Evolutionary conservation across 2,113 vertebrate genomes (phyloP).

Genomic region (Anolis sagrei): DNA sequence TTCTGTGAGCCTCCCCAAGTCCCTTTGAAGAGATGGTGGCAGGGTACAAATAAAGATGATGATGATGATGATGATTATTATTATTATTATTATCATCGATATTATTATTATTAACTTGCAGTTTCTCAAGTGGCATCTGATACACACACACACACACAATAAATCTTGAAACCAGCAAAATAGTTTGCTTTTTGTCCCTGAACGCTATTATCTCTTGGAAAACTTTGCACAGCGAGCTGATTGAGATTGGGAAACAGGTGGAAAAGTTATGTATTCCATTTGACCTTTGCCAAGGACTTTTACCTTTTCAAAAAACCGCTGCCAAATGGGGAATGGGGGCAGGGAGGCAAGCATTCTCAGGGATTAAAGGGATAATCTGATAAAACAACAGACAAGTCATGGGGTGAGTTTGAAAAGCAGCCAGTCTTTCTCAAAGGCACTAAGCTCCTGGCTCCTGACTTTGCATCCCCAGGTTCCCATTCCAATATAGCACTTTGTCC

Average conservation of each 20-base stretch:
- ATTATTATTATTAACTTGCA: no score
- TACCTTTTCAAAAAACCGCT: neutral
- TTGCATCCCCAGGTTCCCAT: conserved; percentile 5
- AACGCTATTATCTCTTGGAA: neutral
- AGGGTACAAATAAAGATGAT: no score
- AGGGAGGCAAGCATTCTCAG: neutral
- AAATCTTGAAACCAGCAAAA: neutral
- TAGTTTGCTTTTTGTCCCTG: neutral
- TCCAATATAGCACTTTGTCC: neutral
- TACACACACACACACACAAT: no score
- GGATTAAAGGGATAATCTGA: conserved; percentile 24
- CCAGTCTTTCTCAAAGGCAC: conserved; percentile 30
- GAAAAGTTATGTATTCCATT: neutral
- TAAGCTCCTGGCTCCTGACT: conserved; percentile 11
- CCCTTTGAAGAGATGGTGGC: no score
- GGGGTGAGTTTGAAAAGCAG: conserved; percentile 26
- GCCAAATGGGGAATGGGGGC: neutral
- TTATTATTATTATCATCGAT: no score
- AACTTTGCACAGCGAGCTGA: neutral
- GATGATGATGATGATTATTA: no score
- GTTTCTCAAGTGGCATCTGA: no score
- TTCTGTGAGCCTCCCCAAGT: no score
- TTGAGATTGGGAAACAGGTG: conserved; percentile 10
- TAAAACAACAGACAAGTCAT: conserved; percentile 24
- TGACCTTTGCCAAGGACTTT: conserved; percentile 23